Percentiles rank a stretch among this genome's conserved stretches.
Conservation (phyloP, 2,113 vertebrate genomes). For the Takifugu flavidus region DNA sequence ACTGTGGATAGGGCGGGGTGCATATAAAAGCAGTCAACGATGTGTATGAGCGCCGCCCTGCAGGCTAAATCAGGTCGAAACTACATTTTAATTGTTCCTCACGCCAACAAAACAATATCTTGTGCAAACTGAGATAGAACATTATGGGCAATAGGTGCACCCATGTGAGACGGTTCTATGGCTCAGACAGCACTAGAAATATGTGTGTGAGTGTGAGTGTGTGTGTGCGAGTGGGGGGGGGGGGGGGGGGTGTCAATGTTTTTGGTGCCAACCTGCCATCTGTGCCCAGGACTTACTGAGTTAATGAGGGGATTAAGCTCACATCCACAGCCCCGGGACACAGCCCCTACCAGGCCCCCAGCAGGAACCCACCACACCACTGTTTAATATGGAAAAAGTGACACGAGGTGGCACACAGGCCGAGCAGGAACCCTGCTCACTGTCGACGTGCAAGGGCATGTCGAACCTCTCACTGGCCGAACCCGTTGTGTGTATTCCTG, state of each 20-base stretch:
- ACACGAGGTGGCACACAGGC: conserved; percentile 53
- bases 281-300: conserved; percentile 53
- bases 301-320: conserved; percentile 75
- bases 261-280: conserved; percentile 72
- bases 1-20: no score
- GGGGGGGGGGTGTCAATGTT: conserved; percentile 14
- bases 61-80: no score
- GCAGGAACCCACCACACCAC: conserved; percentile 41
- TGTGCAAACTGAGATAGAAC: not conserved
- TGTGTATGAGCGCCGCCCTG: no score
- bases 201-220: not conserved
- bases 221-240: not conserved
- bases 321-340: conserved; percentile 56
- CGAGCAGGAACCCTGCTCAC: conserved; percentile 39
- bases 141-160: conserved; percentile 47
- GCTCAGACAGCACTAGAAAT: conserved; percentile 42
- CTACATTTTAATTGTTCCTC: no score
- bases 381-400: conserved; percentile 68
- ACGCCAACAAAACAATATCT: not conserved
- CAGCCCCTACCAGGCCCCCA: conserved; percentile 47
- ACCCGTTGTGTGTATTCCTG: conserved; percentile 20
- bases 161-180: conserved; percentile 26
- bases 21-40: no score
- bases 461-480: conserved; percentile 33
- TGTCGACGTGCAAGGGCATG: conserved; percentile 40